Evolutionary conservation across 2,797 vertebrate species (phyloP), one percentile per base, ranked within the genome.

Genomic region (Cryptoblepharus egeriae): DNA sequence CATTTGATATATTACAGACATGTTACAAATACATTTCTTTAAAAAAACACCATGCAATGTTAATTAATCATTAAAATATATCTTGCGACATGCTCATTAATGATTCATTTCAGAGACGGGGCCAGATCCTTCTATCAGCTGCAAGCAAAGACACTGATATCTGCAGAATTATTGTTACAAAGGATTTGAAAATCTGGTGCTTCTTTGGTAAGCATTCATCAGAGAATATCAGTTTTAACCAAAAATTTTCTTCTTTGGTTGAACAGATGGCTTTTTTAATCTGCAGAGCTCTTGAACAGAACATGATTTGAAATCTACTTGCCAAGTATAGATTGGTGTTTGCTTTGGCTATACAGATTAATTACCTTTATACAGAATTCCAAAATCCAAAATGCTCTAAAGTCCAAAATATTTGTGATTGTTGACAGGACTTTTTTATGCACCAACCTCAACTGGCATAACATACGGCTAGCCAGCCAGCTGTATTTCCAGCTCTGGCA

Each of bases 51-150:
- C 63, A 79, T 95, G 94, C 90, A 93, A 89, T 84, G 95, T 95
- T 95, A 96, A 96, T 96, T 96, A 96, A 95, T 96, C 95, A 96
- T 95, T 96, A 94, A 96, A 95, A 93, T 92, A 93, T 94, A 88
- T 94, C 93, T 95, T 93, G 94, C 93, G 93, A 93, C 90, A 94
- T 90, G 89, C 61, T 95, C 94, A 95, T 96, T 94, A 96, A 96
- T 94, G 93, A 96, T 96, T 96, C 94, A 96, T 95, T 95, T 90
- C 80, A 91, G 75, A 94, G 90, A 77, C 85, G 90, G 88, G 93
- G 89, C 92, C 91, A 93, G 91, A 92, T 91, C 88, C 83, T 93
- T 92, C 80, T 77, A 88, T 91, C 87, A 85, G 84, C 89, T 91
- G 85, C 81, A 90, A 75, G 70, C 79, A 85, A 79, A 83, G 65